A percentile compares a stretch with the other conserved stretches of the same genome.
phyloP scores from a whole-genome alignment of 2,888 invertebrate genomes.

The Drosophila meridiana region DNA sequence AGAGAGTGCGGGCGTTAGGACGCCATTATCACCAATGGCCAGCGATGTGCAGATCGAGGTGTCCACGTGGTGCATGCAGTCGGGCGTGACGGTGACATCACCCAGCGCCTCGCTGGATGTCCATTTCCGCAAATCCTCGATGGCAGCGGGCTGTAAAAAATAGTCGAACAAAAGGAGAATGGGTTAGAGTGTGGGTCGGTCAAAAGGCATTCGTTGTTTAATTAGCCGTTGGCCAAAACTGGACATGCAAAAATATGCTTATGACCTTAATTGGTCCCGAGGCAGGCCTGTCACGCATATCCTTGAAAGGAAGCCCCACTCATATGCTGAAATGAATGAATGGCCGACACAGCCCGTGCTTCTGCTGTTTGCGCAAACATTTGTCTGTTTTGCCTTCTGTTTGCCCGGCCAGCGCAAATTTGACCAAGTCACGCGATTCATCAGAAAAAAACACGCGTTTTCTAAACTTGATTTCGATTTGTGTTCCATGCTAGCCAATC shows the following conservation, averaged over 20 bases:
- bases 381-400: constrained; percentile 39
- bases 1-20: constrained; percentile 83
- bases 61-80: constrained; percentile 89
- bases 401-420: constrained; percentile 47
- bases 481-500: background rate
- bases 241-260: constrained; percentile 65
- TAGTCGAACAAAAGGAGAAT: constrained; percentile 3
- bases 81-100: constrained; percentile 92
- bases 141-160: constrained; percentile 89
- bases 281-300: constrained; percentile 60
- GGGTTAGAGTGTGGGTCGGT: background rate
- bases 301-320: constrained; percentile 17
- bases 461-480: constrained; percentile 23
- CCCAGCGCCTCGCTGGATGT: constrained; percentile 89
- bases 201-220: constrained; percentile 46
- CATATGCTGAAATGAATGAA: constrained; percentile 51
- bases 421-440: constrained; percentile 64
- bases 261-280: constrained; percentile 58
- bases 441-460: constrained; percentile 37
- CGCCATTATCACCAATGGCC: constrained; percentile 83
- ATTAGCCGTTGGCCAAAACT: constrained; percentile 56
- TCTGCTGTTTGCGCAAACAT: constrained; percentile 75
- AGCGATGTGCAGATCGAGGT: constrained; percentile 86
- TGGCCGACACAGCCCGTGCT: constrained; percentile 24
- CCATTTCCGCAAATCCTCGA: constrained; percentile 93